Conservation (phyloP, 2,797 vertebrate species). For the Darevskia mixta region DNA sequence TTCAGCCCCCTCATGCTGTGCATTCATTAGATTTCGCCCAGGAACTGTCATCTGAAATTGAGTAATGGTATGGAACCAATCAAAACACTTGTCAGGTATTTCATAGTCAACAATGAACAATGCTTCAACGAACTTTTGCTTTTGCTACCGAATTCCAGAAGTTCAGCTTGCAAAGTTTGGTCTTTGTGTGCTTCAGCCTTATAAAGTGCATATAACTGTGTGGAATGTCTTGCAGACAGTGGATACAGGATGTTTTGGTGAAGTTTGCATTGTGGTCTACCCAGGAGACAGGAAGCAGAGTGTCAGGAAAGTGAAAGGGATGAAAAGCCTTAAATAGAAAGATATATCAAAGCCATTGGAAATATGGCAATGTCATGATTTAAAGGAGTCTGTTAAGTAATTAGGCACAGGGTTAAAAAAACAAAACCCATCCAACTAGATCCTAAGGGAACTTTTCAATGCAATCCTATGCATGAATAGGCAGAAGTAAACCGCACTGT, state of each 20-base stretch:
- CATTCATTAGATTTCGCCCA: not conserved
- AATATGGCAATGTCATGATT: not conserved
- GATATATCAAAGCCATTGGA: not conserved
- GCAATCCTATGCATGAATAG: not conserved
- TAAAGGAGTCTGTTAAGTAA: not conserved
- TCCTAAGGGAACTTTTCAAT: not conserved
- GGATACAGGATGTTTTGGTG: not conserved
- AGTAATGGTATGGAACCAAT: not conserved
- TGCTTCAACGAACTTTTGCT: not conserved
- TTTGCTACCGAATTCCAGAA: conserved; percentile 3
- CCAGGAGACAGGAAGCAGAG: conserved; percentile 1
- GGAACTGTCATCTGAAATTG: not conserved
- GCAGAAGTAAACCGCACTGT: not conserved
- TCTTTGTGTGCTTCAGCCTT: not conserved
- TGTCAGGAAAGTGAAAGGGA: conserved; percentile 6
- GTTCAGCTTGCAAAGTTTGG: not conserved
- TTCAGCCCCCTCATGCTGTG: not conserved
- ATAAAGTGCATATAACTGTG: not conserved
- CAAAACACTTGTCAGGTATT: not conserved
- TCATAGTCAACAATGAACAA: not conserved
- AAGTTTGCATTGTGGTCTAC: not conserved
- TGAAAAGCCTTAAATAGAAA: conserved; percentile 3
- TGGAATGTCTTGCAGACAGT: not conserved
- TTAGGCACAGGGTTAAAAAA: not conserved
- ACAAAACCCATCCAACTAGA: not conserved